phyloP scores from a whole-genome alignment of 2,888 invertebrate species.

The Temnothorax ravouxi region DNA sequence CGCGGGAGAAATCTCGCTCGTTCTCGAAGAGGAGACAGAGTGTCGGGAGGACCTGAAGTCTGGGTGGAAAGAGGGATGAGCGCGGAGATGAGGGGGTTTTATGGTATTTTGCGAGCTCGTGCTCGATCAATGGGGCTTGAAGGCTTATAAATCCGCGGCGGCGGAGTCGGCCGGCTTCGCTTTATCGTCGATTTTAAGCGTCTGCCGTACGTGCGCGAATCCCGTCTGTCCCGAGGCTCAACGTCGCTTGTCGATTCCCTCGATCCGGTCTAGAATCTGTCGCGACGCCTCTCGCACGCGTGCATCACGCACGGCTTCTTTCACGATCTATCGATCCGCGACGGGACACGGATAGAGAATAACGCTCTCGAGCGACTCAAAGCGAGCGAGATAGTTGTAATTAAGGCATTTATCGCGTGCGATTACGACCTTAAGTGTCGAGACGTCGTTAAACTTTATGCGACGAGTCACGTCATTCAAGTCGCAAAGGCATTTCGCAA shows the following conservation, averaged over 20 bases:
- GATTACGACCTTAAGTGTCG: neutral
- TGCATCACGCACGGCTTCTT: neutral
- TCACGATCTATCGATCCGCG: slow-evolving; percentile 10
- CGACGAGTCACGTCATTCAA: slow-evolving; percentile 24
- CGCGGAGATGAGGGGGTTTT: slow-evolving; percentile 44
- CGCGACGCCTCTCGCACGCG: neutral
- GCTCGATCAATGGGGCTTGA: slow-evolving; percentile 64
- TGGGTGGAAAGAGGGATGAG: neutral
- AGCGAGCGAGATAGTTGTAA: slow-evolving; percentile 8
- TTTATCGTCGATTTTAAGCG: slow-evolving; percentile 64
- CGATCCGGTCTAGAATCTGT: slow-evolving; percentile 14
- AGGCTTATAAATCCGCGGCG: slow-evolving; percentile 63
- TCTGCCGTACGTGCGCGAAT: slow-evolving; percentile 33
- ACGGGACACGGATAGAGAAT: neutral
- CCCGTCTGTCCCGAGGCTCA: slow-evolving; percentile 20
- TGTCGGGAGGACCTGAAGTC: slow-evolving; percentile 2
- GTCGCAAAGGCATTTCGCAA: slow-evolving; percentile 10
- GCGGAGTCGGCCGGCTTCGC: slow-evolving; percentile 44
- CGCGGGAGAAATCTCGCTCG: neutral
- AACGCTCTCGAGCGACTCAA: neutral
- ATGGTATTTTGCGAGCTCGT: slow-evolving; percentile 55
- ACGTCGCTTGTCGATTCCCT: slow-evolving; percentile 5
- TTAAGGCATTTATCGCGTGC: slow-evolving; percentile 26
- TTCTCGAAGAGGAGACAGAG: slow-evolving; percentile 19
- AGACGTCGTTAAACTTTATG: slow-evolving; percentile 32